Evolutionary conservation across 2,113 vertebrate species (phyloP).

Genomic region (Antechinus flavipes): DNA sequence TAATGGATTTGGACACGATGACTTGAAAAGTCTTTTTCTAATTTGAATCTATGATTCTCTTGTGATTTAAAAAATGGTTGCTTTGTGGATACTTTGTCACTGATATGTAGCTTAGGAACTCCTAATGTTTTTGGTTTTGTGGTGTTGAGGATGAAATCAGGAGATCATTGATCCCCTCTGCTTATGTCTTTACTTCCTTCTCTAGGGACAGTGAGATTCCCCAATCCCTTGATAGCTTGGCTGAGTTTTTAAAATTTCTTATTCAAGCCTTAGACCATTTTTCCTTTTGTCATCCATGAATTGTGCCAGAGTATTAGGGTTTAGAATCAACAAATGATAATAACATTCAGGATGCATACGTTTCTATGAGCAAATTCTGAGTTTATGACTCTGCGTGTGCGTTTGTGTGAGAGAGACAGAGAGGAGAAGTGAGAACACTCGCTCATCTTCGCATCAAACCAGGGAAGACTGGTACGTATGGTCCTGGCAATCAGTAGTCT

Average conservation of each 20-base stretch:
- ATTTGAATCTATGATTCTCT: background rate
- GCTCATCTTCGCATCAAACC: too few relatives aligned
- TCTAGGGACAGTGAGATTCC: background rate
- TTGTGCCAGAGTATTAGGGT: background rate
- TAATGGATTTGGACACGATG: background rate
- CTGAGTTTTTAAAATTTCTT: background rate
- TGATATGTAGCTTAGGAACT: background rate
- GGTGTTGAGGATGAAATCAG: background rate
- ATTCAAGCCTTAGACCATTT: background rate
- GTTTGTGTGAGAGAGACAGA: too few relatives aligned
- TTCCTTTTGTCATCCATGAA: background rate
- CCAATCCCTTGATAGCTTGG: background rate
- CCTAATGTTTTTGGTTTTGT: background rate
- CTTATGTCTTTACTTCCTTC: background rate
- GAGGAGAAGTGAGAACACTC: too few relatives aligned
- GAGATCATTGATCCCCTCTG: background rate
- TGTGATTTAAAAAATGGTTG: background rate
- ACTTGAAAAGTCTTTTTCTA: background rate
- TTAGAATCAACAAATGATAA: background rate
- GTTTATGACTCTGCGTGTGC: background rate
- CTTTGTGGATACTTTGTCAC: background rate
- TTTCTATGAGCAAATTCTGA: background rate
- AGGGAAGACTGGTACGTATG: too few relatives aligned
- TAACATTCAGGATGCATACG: conserved; percentile 29
- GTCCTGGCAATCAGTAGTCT: too few relatives aligned